phyloP scores from a whole-genome alignment of 2,113 vertebrate genomes.

The Todiramphus chloris region DNA sequence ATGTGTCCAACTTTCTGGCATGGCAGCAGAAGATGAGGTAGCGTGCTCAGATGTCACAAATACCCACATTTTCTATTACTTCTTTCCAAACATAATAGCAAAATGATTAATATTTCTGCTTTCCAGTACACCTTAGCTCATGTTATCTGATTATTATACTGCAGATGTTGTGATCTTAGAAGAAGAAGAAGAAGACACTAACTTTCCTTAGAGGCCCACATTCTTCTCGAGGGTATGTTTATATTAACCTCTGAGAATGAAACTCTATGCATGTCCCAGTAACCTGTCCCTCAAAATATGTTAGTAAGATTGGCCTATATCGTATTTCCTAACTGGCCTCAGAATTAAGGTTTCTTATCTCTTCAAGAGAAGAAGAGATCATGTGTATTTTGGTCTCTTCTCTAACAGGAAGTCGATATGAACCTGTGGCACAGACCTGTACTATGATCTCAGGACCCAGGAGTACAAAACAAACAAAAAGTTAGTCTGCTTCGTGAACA shows the following conservation, averaged over 20 bases:
- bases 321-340: background rate
- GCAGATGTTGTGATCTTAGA: background rate
- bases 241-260: background rate
- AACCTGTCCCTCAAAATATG: background rate
- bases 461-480: background rate
- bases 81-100: background rate
- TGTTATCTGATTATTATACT: background rate
- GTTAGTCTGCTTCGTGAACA: background rate
- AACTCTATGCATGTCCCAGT: background rate
- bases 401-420: background rate
- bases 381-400: background rate
- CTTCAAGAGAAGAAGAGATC: background rate
- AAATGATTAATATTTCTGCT: background rate
- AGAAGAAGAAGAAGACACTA: background rate
- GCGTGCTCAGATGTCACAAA: background rate
- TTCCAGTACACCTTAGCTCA: accelerated
- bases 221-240: background rate
- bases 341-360: background rate
- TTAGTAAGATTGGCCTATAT: background rate
- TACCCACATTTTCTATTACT: background rate
- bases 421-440: background rate
- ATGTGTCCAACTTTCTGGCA: background rate
- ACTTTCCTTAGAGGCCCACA: background rate
- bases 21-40: background rate
- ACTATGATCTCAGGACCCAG: background rate